A percentile compares a stretch with the other conserved stretches of the same genome.
phyloP scores from a whole-genome alignment of 2,113 vertebrate genomes.

The Heterocephalus glaber region DNA sequence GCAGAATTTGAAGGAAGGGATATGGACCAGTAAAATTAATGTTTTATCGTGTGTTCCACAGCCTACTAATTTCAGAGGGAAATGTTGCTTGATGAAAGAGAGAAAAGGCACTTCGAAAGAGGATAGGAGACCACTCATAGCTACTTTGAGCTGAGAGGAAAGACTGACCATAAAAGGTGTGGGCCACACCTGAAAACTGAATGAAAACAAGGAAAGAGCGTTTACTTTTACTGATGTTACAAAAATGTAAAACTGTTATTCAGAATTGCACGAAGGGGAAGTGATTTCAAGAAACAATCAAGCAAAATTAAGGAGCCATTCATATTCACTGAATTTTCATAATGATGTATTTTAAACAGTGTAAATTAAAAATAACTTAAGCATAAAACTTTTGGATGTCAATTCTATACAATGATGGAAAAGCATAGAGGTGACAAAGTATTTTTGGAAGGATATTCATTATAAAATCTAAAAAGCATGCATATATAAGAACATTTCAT shows the following conservation, averaged over 20 bases:
- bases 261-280: background rate
- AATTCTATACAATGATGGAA: background rate
- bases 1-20: background rate
- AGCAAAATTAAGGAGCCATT: background rate
- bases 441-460: background rate
- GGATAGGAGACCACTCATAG: background rate
- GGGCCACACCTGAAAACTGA: background rate
- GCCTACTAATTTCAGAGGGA: background rate
- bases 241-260: background rate
- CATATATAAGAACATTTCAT: background rate
- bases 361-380: conserved; percentile 10
- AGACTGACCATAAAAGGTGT: background rate
- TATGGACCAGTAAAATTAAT: background rate
- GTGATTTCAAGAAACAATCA: background rate
- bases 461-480: background rate
- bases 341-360: background rate
- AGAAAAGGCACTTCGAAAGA: background rate
- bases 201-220: background rate
- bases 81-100: background rate
- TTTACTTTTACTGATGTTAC: background rate
- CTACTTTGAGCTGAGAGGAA: background rate
- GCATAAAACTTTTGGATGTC: background rate
- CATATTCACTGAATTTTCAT: background rate
- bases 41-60: background rate
- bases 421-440: background rate